Conservation (phyloP, 1,140 invertebrate genomes). For the silkworm (Bombyx mori) region ASM3026992v2 NC_085123.1:4104001-4104500, state of each 20-base stretch:
- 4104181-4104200: conserved; percentile 24
- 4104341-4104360: conserved; percentile 84
- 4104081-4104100: conserved; percentile 63
- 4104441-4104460: too few relatives aligned
- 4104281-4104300: conserved; percentile 80
- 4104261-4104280: conserved; percentile 57
- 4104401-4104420: conserved; percentile 12
- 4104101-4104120: conserved; percentile 47
- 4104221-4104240: conserved; percentile 55
- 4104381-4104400: conserved; percentile 93
- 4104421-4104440: too few relatives aligned
- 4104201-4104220: conserved; percentile 15
- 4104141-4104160: conserved; percentile 37
- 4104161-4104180: conserved; percentile 57
- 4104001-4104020: conserved; percentile 47
- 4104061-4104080: conserved; percentile 35
- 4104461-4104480: too few relatives aligned
- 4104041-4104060: conserved; percentile 40
- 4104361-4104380: conserved; percentile 91
- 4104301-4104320: conserved; percentile 93
- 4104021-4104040: conserved; percentile 45
- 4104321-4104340: conserved; percentile 90
- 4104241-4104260: conserved; percentile 53
- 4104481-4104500: too few relatives aligned
- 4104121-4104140: conserved; percentile 40